Conservation (phyloP, 2,888 invertebrate species). For the Xestia xanthographa region DNA sequence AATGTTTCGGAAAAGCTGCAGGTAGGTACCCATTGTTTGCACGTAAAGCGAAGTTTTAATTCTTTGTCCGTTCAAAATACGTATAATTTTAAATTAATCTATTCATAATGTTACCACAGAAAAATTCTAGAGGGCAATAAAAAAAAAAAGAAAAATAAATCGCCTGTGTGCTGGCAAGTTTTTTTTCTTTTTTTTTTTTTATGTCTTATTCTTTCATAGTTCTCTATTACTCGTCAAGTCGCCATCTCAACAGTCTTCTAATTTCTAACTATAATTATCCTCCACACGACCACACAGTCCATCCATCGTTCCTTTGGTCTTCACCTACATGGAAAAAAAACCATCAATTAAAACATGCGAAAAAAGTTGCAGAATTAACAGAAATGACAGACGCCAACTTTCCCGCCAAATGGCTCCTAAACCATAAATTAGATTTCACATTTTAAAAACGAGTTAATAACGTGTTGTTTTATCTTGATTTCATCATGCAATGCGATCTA, state of each 20-base stretch:
- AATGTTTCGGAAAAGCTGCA: background rate
- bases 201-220: background rate
- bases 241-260: background rate
- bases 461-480: conserved; percentile 20
- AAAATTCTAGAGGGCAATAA: background rate
- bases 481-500: conserved; percentile 22
- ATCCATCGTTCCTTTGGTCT: background rate
- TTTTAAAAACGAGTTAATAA: conserved; percentile 32
- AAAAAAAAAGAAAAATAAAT: no score
- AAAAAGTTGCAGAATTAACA: conserved; percentile 43
- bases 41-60: background rate
- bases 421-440: conserved; percentile 54
- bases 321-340: background rate
- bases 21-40: background rate
- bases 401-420: conserved; percentile 50
- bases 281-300: background rate
- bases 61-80: background rate
- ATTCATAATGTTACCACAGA: background rate
- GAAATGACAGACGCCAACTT: conserved; percentile 55
- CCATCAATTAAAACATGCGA: background rate
- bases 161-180: no score
- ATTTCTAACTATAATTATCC: background rate
- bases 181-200: no score
- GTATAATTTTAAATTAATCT: background rate
- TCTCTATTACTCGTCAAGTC: background rate